These are phyloP conservation scores for Lates calcarifer DNA, from an alignment of 2,113 vertebrate species.

Conservation along the genomic window DNA sequence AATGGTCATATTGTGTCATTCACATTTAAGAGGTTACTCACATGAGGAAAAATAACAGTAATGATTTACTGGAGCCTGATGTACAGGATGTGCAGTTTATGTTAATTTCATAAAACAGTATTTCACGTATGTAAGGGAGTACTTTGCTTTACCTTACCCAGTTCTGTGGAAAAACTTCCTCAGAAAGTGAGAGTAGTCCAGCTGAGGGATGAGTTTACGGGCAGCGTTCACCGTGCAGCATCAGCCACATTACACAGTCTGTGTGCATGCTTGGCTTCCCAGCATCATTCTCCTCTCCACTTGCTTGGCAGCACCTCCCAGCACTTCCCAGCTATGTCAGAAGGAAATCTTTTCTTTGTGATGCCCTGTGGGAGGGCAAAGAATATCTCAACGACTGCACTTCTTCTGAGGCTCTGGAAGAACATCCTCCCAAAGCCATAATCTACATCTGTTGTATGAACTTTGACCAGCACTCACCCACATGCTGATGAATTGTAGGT, in stretches of 20 bases:
- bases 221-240: too few relatives aligned
- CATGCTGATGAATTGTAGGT: not conserved
- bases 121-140: too few relatives aligned
- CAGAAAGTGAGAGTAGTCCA: too few relatives aligned
- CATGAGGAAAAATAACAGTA: too few relatives aligned
- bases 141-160: too few relatives aligned
- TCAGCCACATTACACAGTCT: too few relatives aligned
- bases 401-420: not conserved
- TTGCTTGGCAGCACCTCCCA: not conserved
- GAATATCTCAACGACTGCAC: not conserved
- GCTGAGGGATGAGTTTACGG: too few relatives aligned
- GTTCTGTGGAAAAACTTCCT: too few relatives aligned
- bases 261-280: not conserved
- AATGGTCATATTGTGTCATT: not conserved
- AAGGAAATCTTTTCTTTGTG: not conserved
- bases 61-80: too few relatives aligned
- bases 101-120: too few relatives aligned
- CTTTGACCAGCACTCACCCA: not conserved
- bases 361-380: not conserved
- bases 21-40: too few relatives aligned
- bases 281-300: not conserved
- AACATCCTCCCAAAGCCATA: not conserved
- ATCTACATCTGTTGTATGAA: not conserved
- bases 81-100: too few relatives aligned
- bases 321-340: not conserved